These are phyloP conservation scores for Fregata magnificens DNA, from an alignment of 2,113 vertebrate species.

Conservation along the genomic window DNA sequence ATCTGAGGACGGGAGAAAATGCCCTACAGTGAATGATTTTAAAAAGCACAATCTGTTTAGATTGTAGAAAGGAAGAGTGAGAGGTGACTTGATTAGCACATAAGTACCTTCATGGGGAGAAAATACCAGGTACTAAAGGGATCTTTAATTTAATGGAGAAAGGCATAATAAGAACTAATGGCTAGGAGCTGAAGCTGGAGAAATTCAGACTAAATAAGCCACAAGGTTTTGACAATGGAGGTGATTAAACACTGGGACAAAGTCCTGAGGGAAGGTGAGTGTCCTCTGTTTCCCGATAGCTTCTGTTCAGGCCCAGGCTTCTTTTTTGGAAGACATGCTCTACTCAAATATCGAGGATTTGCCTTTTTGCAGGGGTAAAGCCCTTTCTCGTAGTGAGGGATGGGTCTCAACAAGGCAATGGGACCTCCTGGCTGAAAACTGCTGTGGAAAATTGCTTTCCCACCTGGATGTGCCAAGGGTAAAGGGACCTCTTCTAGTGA, in stretches of 20 bases:
- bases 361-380: neutral
- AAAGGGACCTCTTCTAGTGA: neutral
- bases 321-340: neutral
- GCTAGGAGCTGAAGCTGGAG: neutral
- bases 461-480: neutral
- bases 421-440: neutral
- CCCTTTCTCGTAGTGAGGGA: neutral
- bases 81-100: neutral
- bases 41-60: slow-evolving; percentile 10
- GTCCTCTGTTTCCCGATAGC: neutral
- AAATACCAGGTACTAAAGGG: neutral
- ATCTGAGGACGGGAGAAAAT: neutral
- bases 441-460: neutral
- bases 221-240: neutral
- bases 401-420: neutral
- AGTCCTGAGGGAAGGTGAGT: neutral
- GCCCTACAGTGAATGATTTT: neutral
- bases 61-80: neutral
- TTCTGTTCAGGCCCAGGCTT: neutral
- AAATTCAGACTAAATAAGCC: neutral
- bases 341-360: neutral
- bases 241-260: neutral
- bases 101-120: neutral
- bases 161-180: neutral
- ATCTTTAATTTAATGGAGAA: slow-evolving; percentile 14